Evolutionary conservation across 2,797 vertebrate species (phyloP), one percentile per base, ranked within the genome.

Genomic region (Sebastes alutus): DNA sequence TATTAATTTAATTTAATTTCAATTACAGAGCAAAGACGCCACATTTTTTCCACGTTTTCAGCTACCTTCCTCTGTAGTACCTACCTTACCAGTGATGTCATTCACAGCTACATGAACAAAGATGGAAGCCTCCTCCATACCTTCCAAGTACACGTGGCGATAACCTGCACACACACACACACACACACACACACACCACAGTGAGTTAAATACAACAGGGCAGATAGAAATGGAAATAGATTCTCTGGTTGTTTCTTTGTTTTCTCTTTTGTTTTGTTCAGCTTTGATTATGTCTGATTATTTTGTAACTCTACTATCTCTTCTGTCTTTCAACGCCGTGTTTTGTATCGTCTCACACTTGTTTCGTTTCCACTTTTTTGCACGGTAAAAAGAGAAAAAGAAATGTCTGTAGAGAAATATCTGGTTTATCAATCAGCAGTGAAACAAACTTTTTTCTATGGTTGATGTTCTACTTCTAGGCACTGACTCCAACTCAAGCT

Each of bases 31-130:
- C 1, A 65, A 25, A 27, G 7, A 5, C 16, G 8, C 18, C 16
- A 33, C 35, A 16, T 20, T 12, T 54, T 46, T 46, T n/a, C 20
- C 6, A 35, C 0, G 8, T 46, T 38, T 52, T 38, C 27, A 42
- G 25, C 12, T 4, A 52, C 8, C 29, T 30, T 32, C 20, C 5
- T 59, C n/a, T 4, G 38, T 14, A 7, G 61, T 91, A 96, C 98
- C 92, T 96, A 99, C 99, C 99, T 99, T 99, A 99, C 98, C 98
- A 62, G 97, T 96, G 95, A 99, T 96, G 94, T 99, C 98, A 92
- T 98, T 97, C 82, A 99, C 93, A 66, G 97, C 96, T 90, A 99
- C 93, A 11, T 99, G 98, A 88, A 99, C 98, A 80, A 99, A 99
- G 94, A 99, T 97, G 82, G 99, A 99, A 1, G 99, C 98, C 82